Base-by-base conservation (phyloP, 2,113 vertebrate genomes). In the Oenanthe melanoleuca region DNA sequence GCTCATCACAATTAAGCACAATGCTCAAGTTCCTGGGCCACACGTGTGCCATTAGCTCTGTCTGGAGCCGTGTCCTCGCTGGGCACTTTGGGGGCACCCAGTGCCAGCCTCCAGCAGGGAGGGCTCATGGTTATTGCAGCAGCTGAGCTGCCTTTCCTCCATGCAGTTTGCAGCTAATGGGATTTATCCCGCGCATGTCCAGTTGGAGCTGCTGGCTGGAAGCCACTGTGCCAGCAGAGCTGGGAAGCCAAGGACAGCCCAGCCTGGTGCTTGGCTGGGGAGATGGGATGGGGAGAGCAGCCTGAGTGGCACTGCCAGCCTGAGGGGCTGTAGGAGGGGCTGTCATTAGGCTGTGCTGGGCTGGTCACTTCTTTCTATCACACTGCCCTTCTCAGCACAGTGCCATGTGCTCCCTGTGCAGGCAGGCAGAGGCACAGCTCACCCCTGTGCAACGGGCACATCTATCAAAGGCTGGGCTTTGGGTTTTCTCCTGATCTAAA, bases 1-100 rank as follows among this genome's bases (percentile, higher is more conserved):
- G 90, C 90, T 94, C 93, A 86, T 95, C 90, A 95, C 82, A 94
- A 92, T 95, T 93, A 96, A 53, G 74, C 6, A 3, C 9, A 34
- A 40, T 52, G 84, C 78, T 72, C 1, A 52, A 53, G 61, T 67
- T 88, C 74, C 95, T 79, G 0, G 2, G 89, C 80, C 20, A 0
- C 94, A 37, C 69, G 17, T 6, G 86, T 86, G 87, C 90, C 78
- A 12, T 93, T 23, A 77, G 63, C 86, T 88, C 69, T 8, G 84
- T 11, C 72, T 94, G 93, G 91, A 88, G 87, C 72, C 8, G 14
- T 12, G 50, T 77, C 69, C 92, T 94, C 5, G 0, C 70, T 9
- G 56, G 64, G 59, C 50, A 29, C 82, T 74, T 78, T 40, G 20
- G 15, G 67, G 73, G 19, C 79, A 37, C 38, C 56, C 49, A 20